These are phyloP conservation scores for Lasioglossum leucozonium DNA, from an alignment of 2,888 invertebrate species.

Conservation along the genomic window DNA sequence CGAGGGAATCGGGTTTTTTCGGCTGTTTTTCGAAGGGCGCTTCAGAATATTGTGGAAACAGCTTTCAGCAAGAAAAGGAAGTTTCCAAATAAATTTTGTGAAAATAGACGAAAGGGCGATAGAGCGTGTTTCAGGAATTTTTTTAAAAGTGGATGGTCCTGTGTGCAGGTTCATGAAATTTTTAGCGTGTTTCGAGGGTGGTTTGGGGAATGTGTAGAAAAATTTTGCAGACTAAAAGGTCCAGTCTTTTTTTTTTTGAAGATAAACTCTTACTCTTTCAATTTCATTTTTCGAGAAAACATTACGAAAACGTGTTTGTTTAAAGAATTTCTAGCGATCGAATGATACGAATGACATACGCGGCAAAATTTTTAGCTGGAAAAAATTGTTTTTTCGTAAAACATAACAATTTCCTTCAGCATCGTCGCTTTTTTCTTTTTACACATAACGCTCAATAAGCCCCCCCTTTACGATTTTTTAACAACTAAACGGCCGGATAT, in stretches of 20 bases:
- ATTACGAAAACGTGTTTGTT: neutral
- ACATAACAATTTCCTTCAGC: neutral
- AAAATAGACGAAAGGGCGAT: too few relatives aligned
- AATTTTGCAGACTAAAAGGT: too few relatives aligned
- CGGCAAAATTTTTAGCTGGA: neutral
- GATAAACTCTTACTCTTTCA: neutral
- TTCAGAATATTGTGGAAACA: neutral
- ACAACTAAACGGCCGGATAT: neutral
- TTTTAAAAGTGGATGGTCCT: too few relatives aligned
- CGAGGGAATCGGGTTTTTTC: neutral
- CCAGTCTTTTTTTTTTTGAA: too few relatives aligned
- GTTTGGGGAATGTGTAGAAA: neutral
- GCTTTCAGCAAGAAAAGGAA: neutral
- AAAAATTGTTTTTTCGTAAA: neutral
- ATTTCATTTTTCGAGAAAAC: neutral
- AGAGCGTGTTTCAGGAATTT: too few relatives aligned
- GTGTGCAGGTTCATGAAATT: too few relatives aligned
- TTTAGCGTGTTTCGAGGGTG: too few relatives aligned
- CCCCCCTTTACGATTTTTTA: neutral
- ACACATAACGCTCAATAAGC: neutral
- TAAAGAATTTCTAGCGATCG: neutral
- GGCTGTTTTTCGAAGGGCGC: neutral
- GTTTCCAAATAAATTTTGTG: neutral
- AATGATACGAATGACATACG: neutral
- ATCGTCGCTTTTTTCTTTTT: neutral